Conservation (phyloP, 35 echinoderm and acorn worm species). For the Heliocidaris tuberculata region DNA sequence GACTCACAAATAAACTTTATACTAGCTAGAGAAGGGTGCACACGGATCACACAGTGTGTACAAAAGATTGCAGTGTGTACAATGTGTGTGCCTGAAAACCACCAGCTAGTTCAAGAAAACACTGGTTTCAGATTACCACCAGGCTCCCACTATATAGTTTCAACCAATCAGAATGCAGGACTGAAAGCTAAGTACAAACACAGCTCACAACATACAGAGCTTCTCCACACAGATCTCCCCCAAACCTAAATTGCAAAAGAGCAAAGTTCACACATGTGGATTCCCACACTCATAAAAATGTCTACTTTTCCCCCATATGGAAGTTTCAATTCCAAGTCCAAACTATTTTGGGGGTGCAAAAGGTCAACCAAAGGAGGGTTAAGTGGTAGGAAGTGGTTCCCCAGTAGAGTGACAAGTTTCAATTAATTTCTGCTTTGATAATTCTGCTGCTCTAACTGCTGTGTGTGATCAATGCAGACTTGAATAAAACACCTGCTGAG, state of each 20-base stretch:
- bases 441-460: background rate
- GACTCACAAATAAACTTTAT: conserved; percentile 4
- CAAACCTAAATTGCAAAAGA: background rate
- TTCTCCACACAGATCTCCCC: background rate
- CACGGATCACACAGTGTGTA: background rate
- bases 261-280: background rate
- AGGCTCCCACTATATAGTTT: background rate
- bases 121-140: conserved; percentile 25
- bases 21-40: background rate
- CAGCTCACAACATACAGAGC: background rate
- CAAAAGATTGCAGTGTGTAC: background rate
- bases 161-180: conserved; percentile 4
- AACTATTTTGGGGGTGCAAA: background rate
- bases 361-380: background rate
- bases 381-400: background rate
- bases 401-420: background rate
- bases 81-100: background rate
- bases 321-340: background rate
- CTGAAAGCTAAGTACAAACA: background rate
- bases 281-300: background rate
- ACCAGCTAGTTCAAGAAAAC: conserved; percentile 34
- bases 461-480: background rate
- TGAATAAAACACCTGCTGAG: background rate
- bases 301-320: background rate
- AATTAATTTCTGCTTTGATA: background rate